phyloP scores from a whole-genome alignment of 2,113 vertebrate species.

The Amphilophus citrinellus region DNA sequence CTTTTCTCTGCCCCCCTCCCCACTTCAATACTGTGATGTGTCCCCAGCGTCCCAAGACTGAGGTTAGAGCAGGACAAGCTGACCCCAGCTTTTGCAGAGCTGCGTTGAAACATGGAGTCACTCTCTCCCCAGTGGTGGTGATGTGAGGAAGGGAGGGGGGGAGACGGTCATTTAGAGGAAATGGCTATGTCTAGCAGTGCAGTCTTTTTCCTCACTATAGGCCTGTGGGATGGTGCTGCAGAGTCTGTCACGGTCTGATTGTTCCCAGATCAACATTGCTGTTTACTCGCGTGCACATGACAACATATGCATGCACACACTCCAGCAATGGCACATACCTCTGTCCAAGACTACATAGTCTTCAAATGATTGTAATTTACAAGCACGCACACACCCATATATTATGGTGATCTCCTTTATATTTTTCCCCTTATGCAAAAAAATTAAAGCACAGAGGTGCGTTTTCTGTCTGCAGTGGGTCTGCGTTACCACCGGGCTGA shows the following conservation, averaged over 20 bases:
- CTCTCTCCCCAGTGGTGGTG: slow-evolving; percentile 34
- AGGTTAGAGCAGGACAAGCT: slow-evolving; percentile 43
- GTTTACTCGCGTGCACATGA: slow-evolving; percentile 30
- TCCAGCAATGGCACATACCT: background rate
- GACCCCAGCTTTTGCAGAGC: slow-evolving; percentile 43
- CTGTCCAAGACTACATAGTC: background rate
- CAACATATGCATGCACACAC: background rate
- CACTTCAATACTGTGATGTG: background rate
- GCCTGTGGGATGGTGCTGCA: slow-evolving; percentile 67
- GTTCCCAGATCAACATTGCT: slow-evolving; percentile 51
- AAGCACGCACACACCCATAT: background rate
- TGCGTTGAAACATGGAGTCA: slow-evolving; percentile 25
- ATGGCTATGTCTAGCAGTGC: slow-evolving; percentile 58
- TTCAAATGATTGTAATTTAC: background rate
- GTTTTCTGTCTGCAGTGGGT: slow-evolving; percentile 50
- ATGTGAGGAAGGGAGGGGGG: slow-evolving; percentile 3
- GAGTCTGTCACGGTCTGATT: slow-evolving; percentile 73
- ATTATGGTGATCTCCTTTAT: slow-evolving; percentile 20
- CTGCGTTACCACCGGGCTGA: slow-evolving; percentile 28
- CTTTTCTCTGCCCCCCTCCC: background rate
- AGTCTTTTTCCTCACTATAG: slow-evolving; percentile 51
- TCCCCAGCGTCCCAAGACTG: background rate
- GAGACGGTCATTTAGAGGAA: slow-evolving; percentile 66
- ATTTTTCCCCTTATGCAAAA: background rate
- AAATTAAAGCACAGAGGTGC: slow-evolving; percentile 1